phyloP scores from a whole-genome alignment of 2,797 vertebrate genomes.

The Petrocephalus sullivani region DNA sequence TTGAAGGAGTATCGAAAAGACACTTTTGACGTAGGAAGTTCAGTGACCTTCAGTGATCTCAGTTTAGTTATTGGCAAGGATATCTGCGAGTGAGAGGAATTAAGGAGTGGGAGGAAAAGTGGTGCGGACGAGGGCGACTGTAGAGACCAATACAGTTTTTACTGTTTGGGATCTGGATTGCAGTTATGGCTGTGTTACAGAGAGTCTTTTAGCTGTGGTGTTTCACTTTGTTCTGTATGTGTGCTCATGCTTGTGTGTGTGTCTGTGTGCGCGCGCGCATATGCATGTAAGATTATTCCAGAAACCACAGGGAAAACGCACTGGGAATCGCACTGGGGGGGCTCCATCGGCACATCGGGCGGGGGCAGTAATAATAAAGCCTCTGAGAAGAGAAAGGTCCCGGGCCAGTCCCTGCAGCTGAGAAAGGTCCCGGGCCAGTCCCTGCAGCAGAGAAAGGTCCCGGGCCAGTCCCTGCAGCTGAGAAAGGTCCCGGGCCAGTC shows the following conservation, averaged over 20 bases:
- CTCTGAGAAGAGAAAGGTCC: background rate
- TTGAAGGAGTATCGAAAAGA: background rate
- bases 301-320: background rate
- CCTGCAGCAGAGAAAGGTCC: background rate
- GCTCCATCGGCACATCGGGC: background rate
- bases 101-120: background rate
- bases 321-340: background rate
- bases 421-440: background rate
- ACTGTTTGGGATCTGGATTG: background rate
- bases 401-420: background rate
- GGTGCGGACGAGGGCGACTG: background rate
- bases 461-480: background rate
- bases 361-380: background rate
- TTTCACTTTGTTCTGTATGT: background rate
- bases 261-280: too few relatives aligned
- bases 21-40: background rate
- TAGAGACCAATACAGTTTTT: background rate
- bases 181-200: background rate
- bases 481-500: background rate
- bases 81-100: background rate
- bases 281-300: slow-evolving; percentile 10
- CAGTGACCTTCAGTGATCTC: background rate
- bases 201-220: background rate
- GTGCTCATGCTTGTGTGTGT: background rate
- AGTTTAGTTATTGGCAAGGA: background rate